Percentiles rank a stretch among this genome's conserved stretches.
phyloP scores from a whole-genome alignment of 2,113 vertebrate species.

The Carassius gibelio region DNA sequence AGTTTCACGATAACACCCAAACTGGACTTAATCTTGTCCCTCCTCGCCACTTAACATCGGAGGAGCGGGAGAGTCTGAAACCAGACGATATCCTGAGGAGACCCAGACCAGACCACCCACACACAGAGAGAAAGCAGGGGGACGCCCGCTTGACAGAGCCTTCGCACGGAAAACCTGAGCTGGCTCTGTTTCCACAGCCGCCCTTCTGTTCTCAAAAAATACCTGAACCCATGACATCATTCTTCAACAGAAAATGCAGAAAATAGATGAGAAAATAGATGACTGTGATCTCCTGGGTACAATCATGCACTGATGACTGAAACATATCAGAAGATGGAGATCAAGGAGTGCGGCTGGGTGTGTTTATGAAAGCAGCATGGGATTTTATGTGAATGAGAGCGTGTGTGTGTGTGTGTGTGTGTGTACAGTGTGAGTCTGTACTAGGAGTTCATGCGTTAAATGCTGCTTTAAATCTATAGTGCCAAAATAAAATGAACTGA shows the following conservation, averaged over 20 bases:
- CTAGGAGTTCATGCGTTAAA: neutral
- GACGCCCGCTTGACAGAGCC: slow-evolving; percentile 29
- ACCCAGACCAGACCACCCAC: slow-evolving; percentile 45
- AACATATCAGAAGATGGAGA: slow-evolving; percentile 45
- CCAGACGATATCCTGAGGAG: slow-evolving; percentile 44
- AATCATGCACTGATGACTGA: slow-evolving; percentile 44
- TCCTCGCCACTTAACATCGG: slow-evolving; percentile 31
- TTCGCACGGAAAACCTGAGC: slow-evolving; percentile 15
- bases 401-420: neutral
- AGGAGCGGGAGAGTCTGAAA: slow-evolving; percentile 24
- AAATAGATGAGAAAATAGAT: slow-evolving; percentile 29
- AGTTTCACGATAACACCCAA: slow-evolving; percentile 48
- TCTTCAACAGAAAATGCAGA: slow-evolving; percentile 2
- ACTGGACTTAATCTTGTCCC: slow-evolving; percentile 41
- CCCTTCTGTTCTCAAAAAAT: slow-evolving; percentile 39
- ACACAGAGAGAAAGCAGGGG: neutral
- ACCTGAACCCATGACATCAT: slow-evolving; percentile 39
- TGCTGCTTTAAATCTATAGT: neutral
- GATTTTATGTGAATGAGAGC: slow-evolving; percentile 37
- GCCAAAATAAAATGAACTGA: neutral
- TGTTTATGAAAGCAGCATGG: slow-evolving; percentile 44
- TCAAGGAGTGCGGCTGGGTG: slow-evolving; percentile 26
- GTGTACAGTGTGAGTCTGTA: neutral
- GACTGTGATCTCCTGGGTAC: slow-evolving; percentile 35
- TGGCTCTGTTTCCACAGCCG: slow-evolving; percentile 28